These are phyloP conservation scores for Pempheris klunzingeri DNA, from an alignment of 2,797 vertebrate species.

Conservation along the genomic window DNA sequence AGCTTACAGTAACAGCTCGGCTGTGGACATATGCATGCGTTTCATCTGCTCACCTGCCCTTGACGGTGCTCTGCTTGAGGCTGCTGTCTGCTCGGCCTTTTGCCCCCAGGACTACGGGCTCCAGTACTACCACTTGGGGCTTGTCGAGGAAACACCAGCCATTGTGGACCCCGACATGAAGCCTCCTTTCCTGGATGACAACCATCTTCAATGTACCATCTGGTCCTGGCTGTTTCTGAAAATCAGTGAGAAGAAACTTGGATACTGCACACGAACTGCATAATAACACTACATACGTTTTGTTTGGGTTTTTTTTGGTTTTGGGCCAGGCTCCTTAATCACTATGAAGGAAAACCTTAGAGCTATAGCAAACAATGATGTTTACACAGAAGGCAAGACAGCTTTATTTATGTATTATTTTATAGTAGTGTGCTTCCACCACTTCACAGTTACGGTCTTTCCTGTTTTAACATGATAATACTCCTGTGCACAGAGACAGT, in stretches of 20 bases:
- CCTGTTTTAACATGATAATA: neutral
- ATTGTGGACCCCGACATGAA: constrained; percentile 93
- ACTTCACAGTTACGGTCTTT: neutral
- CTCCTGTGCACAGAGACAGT: neutral
- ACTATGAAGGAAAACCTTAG: neutral
- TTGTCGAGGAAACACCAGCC: constrained; percentile 91
- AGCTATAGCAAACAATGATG: neutral
- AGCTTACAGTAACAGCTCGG: constrained; percentile 10
- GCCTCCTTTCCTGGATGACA: constrained; percentile 91
- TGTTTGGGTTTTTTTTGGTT: neutral
- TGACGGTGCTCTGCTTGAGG: constrained; percentile 65
- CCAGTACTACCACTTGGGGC: constrained; percentile 92
- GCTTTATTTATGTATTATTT: too few relatives aligned
- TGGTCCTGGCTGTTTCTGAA: constrained; percentile 74
- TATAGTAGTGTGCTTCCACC: neutral
- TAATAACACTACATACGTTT: neutral
- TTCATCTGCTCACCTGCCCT: constrained; percentile 80
- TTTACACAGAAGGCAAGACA: too few relatives aligned
- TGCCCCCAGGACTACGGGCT: constrained; percentile 69
- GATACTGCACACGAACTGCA: neutral
- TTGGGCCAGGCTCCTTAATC: neutral
- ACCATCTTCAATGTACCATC: constrained; percentile 66
- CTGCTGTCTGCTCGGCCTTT: constrained; percentile 62
- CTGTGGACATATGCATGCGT: neutral
- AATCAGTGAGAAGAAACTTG: constrained; percentile 8